Conservation (phyloP, 2,797 vertebrate genomes). For the Sebastes kiyomatsui region DNA sequence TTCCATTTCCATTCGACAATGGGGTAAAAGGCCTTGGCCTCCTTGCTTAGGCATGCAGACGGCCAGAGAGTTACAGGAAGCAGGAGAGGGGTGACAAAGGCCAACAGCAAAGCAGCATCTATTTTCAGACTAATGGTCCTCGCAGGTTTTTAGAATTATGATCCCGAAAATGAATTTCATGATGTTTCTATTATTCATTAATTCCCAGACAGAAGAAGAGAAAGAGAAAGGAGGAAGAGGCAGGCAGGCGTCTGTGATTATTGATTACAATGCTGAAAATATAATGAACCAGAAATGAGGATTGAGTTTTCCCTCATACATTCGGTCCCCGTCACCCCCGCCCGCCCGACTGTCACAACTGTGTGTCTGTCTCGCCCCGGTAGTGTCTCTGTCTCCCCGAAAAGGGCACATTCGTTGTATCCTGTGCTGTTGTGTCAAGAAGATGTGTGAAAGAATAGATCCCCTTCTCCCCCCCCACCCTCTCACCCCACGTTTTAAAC, state of each 20-base stretch:
- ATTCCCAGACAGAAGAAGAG: constrained; percentile 59
- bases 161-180: constrained; percentile 66
- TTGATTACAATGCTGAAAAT: constrained; percentile 79
- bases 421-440: constrained; percentile 73
- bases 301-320: constrained; percentile 51
- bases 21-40: constrained; percentile 61
- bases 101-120: constrained; percentile 48
- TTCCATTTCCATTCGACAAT: constrained; percentile 56
- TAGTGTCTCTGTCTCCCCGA: constrained; percentile 43
- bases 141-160: constrained; percentile 55
- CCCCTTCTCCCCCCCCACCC: neutral
- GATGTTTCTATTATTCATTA: constrained; percentile 80
- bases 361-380: constrained; percentile 46
- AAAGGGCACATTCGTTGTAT: constrained; percentile 79
- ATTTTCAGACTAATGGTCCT: constrained; percentile 54
- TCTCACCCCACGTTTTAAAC: constrained; percentile 57
- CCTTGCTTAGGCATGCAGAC: constrained; percentile 64
- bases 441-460: constrained; percentile 66
- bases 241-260: constrained; percentile 55
- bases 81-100: constrained; percentile 59
- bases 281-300: constrained; percentile 66
- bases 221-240: constrained; percentile 36
- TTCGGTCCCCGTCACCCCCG: neutral
- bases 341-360: constrained; percentile 47
- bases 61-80: constrained; percentile 45